Percentiles rank a stretch among this genome's conserved stretches.
Conservation (phyloP, 2,888 invertebrate species). For the Eilema griseolum region DNA sequence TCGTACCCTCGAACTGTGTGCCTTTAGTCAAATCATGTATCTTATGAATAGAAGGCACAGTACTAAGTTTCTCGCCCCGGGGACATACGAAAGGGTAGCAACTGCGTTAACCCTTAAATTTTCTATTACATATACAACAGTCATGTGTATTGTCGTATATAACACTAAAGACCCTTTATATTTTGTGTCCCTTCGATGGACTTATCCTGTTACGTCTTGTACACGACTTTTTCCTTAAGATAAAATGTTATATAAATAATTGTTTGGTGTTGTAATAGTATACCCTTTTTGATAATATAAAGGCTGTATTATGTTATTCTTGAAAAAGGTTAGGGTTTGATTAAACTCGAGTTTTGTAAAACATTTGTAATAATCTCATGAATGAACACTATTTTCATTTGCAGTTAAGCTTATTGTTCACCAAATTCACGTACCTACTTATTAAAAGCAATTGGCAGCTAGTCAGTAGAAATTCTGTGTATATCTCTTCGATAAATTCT, state of each 20-base stretch:
- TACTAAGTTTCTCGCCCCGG: slow-evolving; percentile 45
- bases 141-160: slow-evolving; percentile 22
- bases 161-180: slow-evolving; percentile 21
- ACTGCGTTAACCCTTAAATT: slow-evolving; percentile 41
- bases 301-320: background rate
- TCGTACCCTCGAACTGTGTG: background rate
- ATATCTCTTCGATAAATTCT: too few relatives aligned
- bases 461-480: too few relatives aligned
- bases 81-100: slow-evolving; percentile 41
- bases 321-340: too few relatives aligned
- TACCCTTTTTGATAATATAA: slow-evolving; percentile 9
- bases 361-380: background rate
- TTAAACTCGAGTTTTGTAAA: background rate
- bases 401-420: background rate
- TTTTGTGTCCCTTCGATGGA: slow-evolving; percentile 26
- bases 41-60: slow-evolving; percentile 39
- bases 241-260: slow-evolving; percentile 24
- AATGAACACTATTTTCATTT: background rate
- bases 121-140: slow-evolving; percentile 21
- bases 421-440: too few relatives aligned
- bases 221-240: slow-evolving; percentile 26
- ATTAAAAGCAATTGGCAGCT: too few relatives aligned
- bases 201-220: slow-evolving; percentile 29
- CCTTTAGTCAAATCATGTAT: slow-evolving; percentile 37
- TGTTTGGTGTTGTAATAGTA: slow-evolving; percentile 4